A percentile compares a stretch with the other conserved stretches of the same genome.
Conservation (phyloP, 2,888 invertebrate species). For the Agrochola lota region DNA sequence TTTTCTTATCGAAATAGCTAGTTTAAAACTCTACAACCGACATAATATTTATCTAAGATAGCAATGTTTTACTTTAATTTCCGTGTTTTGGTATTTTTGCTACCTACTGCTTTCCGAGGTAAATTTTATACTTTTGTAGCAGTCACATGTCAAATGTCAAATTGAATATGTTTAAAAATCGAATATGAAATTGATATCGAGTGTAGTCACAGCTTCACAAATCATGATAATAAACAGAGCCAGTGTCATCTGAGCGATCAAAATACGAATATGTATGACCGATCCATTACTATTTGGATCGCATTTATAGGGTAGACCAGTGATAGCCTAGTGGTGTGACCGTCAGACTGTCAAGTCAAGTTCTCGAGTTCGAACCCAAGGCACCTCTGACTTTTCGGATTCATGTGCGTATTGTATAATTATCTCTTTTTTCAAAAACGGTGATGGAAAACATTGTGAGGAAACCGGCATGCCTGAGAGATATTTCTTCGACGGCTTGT, state of each 20-base stretch:
- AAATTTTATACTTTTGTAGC: neutral
- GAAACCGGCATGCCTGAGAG: no score
- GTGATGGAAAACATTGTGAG: no score
- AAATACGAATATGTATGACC: neutral
- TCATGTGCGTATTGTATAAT: no score
- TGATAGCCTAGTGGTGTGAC: no score
- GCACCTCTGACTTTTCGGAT: no score
- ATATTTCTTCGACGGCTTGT: no score
- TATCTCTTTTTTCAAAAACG: no score
- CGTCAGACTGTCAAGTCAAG: no score
- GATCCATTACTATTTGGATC: no score
- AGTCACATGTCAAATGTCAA: no score
- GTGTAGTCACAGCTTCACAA: neutral
- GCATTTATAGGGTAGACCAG: no score
- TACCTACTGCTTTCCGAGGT: neutral
- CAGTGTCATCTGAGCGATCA: neutral
- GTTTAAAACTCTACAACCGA: neutral
- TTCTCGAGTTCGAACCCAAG: no score
- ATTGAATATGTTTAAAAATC: neutral
- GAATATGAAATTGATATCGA: neutral
- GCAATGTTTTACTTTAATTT: conserved; percentile 34
- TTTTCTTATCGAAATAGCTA: neutral
- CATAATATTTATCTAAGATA: conserved; percentile 21
- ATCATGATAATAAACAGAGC: conserved; percentile 1
- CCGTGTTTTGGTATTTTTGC: conserved; percentile 31